Evolutionary conservation across 2,113 vertebrate species (phyloP).

Genomic region (Saguinus midas): DNA sequence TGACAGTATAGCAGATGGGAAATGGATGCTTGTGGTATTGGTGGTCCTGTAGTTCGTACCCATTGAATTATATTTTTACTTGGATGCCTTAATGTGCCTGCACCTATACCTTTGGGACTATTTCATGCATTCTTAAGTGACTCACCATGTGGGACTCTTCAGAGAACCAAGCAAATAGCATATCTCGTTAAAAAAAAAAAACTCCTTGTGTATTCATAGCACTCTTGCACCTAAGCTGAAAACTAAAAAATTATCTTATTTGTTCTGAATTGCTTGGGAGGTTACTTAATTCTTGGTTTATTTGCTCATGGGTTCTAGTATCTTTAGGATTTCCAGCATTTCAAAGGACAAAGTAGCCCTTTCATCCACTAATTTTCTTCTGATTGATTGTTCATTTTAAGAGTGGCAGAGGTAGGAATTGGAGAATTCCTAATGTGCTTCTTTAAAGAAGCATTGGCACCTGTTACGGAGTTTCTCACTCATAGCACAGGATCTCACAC

Average conservation of each 20-base stretch:
- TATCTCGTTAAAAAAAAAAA: constrained; percentile 15
- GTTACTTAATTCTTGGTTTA: constrained; percentile 37
- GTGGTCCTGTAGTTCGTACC: neutral
- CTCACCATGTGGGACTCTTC: neutral
- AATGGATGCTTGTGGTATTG: neutral
- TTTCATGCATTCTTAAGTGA: neutral
- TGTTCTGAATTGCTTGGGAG: neutral
- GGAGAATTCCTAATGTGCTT: neutral
- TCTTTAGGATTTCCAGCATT: constrained; percentile 8
- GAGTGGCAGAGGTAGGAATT: constrained; percentile 24
- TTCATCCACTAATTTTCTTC: constrained; percentile 19
- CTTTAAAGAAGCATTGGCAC: constrained; percentile 20
- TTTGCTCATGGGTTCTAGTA: constrained; percentile 16
- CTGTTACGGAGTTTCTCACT: neutral
- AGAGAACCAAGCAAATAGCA: neutral
- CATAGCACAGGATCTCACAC: neutral
- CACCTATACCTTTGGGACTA: neutral
- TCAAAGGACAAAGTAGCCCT: constrained; percentile 37
- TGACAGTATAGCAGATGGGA: neutral
- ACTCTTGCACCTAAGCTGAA: neutral
- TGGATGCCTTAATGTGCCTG: constrained; percentile 14
- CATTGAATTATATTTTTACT: neutral
- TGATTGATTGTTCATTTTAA: constrained; percentile 9
- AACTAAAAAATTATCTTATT: constrained; percentile 24
- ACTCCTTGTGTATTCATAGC: neutral